Percentiles rank a stretch among this genome's conserved stretches.
These are phyloP conservation scores for Pangasius mekongensis DNA, from an alignment of 2,797 vertebrate species.

Conservation along the genomic window DNA sequence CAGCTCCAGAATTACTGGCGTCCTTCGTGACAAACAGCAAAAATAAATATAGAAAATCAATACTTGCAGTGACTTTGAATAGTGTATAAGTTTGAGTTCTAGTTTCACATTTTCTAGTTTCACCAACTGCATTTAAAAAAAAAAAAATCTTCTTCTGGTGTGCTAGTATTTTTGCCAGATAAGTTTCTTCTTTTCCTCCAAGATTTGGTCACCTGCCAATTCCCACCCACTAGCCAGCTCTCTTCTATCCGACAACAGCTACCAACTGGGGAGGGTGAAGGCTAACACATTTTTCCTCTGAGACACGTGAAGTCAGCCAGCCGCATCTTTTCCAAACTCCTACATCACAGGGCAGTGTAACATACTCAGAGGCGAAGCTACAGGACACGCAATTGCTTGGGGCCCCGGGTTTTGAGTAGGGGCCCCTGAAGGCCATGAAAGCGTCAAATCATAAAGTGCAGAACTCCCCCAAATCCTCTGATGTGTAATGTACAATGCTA, in stretches of 20 bases:
- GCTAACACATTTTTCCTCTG: neutral
- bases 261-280: neutral
- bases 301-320: neutral
- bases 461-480: neutral
- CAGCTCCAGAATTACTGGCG: neutral
- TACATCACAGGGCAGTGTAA: too few relatives aligned
- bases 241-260: neutral
- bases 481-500: neutral
- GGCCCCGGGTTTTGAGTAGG: neutral
- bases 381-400: too few relatives aligned
- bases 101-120: neutral
- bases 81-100: neutral
- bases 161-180: neutral
- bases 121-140: neutral
- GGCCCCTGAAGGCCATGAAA: neutral
- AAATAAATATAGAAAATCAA: neutral
- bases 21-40: neutral
- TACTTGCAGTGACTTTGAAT: neutral
- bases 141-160: too few relatives aligned
- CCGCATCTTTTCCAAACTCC: too few relatives aligned
- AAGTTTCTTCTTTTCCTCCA: neutral
- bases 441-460: neutral
- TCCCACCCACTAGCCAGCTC: neutral
- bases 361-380: too few relatives aligned
- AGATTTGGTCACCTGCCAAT: too few relatives aligned